Evolutionary conservation across 1,140 invertebrate genomes (phyloP), one percentile per base, ranked within the genome.

Genomic region (Polyergus mexicanus): DNA sequence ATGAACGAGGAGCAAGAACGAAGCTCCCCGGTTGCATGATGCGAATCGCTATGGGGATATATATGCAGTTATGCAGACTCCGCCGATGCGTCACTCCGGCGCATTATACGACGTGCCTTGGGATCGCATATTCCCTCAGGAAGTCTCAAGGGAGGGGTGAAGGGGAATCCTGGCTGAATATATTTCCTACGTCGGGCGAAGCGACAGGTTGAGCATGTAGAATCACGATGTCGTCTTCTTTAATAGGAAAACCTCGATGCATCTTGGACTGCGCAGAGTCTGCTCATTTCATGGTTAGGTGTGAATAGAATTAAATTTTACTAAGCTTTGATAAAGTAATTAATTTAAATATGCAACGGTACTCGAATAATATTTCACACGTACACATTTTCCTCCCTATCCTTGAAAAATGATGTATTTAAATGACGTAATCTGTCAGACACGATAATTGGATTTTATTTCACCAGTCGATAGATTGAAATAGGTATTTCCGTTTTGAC

Each of bases 21-120:
- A 84, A 58, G 63, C 81, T 90, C 89, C 68, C 83, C 78, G 66
- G 76, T 76, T 60, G 63, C 74, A 85, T 63, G 84, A 86, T 72
- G 83, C 84, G 90, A 90, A 91, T 91, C 89, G 89, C 88, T 83
- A 85, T 77, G 89, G 90, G 92, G 92, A 91, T 90, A 88, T 89
- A 86, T 90, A 90, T 93, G 92, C 92, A 92, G 92, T 92, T 92
- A 92, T 92, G 91, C 91, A 90, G 91, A 92, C 88, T 92, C 84
- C 86, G 87, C 88, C 86, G 91, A 92, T 93, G 92, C 92, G 92
- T 93, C 92, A 93, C 89, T 92, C 89, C 35, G 83, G 66, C 80
- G 92, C 91, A 90, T 92, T 93, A 92, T 91, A 90, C 87, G 84
- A 89, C 87, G 85, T 63, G 76, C 76, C 86, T 84, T 87, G 87